Conservation (phyloP, 2,888 invertebrate species). For the Heliconius ethilla region DNA sequence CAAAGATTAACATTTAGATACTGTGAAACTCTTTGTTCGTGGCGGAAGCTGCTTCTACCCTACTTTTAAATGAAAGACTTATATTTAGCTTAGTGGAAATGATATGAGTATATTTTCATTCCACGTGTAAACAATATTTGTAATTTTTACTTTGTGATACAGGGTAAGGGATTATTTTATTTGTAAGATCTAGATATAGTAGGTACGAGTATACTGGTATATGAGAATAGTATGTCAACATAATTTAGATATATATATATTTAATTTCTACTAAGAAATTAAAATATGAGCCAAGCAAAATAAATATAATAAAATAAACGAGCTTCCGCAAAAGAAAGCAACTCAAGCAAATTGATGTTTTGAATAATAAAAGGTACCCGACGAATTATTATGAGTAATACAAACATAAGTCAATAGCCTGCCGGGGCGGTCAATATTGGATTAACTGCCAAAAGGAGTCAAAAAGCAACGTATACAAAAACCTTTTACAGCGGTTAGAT, state of each 20-base stretch:
- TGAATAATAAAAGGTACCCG: constrained; percentile 80
- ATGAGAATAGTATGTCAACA: not conserved
- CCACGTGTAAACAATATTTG: not conserved
- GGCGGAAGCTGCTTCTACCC: constrained; percentile 65
- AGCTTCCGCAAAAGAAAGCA: constrained; percentile 67
- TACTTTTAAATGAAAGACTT: constrained; percentile 41
- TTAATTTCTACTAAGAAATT: not conserved
- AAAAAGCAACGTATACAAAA: constrained; percentile 83
- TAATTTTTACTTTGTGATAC: not conserved
- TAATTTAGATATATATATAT: not conserved
- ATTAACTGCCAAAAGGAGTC: constrained; percentile 81
- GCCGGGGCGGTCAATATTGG: constrained; percentile 80
- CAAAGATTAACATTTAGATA: constrained; percentile 81
- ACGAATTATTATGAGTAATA: constrained; percentile 79
- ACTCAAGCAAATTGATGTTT: constrained; percentile 77
- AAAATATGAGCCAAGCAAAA: constrained; percentile 38
- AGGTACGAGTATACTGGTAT: not conserved
- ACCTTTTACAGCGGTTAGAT: constrained; percentile 80
- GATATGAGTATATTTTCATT: constrained; percentile 25
- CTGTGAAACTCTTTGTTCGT: constrained; percentile 69
- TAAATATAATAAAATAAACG: constrained; percentile 57
- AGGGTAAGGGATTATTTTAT: not conserved
- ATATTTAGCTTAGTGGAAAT: constrained; percentile 45
- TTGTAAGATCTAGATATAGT: not conserved
- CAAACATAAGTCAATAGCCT: constrained; percentile 82